These are phyloP conservation scores for Penaeus chinensis DNA, from an alignment of 1,140 invertebrate species.

Conservation along the genomic window DNA sequence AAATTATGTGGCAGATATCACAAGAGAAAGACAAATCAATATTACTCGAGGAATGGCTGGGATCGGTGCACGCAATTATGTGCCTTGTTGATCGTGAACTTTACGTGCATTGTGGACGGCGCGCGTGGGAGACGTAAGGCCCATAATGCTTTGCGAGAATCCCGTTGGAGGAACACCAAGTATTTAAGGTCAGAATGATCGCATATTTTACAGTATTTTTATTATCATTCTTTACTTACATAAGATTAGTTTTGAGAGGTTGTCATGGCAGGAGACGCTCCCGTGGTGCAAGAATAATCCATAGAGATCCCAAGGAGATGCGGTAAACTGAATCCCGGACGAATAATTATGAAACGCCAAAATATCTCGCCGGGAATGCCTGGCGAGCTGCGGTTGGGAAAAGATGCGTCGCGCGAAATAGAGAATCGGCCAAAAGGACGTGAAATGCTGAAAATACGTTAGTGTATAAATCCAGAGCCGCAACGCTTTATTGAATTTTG, in stretches of 20 bases:
- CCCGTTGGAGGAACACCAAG: constrained; percentile 49
- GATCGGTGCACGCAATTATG: constrained; percentile 57
- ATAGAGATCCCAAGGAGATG: too few species aligned
- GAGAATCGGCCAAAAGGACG: constrained; percentile 59
- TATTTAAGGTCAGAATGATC: constrained; percentile 59
- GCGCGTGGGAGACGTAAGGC: constrained; percentile 43
- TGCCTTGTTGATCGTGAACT: constrained; percentile 59
- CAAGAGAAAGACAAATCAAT: constrained; percentile 61
- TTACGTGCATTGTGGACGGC: constrained; percentile 56
- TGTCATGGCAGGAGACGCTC: too few species aligned
- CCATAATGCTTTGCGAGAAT: constrained; percentile 44
- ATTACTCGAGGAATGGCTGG: constrained; percentile 58
- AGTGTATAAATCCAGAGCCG: constrained; percentile 59
- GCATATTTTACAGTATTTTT: constrained; percentile 56
- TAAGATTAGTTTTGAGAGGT: neutral
- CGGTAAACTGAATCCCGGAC: too few species aligned
- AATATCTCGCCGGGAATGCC: constrained; percentile 26
- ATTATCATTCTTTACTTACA: constrained; percentile 34
- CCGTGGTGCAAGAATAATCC: too few species aligned
- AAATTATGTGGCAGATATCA: constrained; percentile 61
- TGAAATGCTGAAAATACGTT: constrained; percentile 61
- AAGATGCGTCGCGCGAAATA: constrained; percentile 60
- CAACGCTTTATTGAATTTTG: constrained; percentile 58
- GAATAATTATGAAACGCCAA: constrained; percentile 52
- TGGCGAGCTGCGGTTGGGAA: constrained; percentile 49